These are phyloP conservation scores for Polylopha cassiicola DNA, from an alignment of 2,888 invertebrate genomes.

Conservation along the genomic window DNA sequence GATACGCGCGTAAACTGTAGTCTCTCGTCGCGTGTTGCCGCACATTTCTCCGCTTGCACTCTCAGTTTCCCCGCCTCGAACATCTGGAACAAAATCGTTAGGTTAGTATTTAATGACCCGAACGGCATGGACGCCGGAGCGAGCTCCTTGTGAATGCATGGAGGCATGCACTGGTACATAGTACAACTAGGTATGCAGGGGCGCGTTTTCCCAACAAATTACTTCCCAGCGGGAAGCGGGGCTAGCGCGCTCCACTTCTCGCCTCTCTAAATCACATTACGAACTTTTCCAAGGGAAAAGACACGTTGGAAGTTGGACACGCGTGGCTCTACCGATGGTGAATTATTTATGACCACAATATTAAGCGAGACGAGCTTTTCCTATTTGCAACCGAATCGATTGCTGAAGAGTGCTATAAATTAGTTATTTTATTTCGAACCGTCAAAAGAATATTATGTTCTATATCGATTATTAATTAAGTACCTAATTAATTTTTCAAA, in stretches of 20 bases:
- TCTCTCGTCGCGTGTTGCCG: slow-evolving; percentile 33
- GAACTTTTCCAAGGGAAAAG: slow-evolving; percentile 46
- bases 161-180: slow-evolving; percentile 33
- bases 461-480: too few species aligned
- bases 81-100: slow-evolving; percentile 42
- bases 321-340: slow-evolving; percentile 32
- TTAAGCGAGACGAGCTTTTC: slow-evolving; percentile 37
- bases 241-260: slow-evolving; percentile 36
- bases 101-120: slow-evolving; percentile 29
- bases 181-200: slow-evolving; percentile 42
- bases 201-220: slow-evolving; percentile 45
- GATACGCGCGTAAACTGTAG: slow-evolving; percentile 37
- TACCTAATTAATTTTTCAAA: slow-evolving; percentile 37
- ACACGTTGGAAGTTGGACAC: slow-evolving; percentile 22
- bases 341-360: slow-evolving; percentile 51
- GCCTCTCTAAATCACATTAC: slow-evolving; percentile 50
- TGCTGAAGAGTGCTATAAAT: slow-evolving; percentile 40
- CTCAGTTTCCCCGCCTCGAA: slow-evolving; percentile 26
- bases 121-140: slow-evolving; percentile 25
- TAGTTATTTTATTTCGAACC: slow-evolving; percentile 47
- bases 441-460: slow-evolving; percentile 37
- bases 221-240: slow-evolving; percentile 33
- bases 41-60: slow-evolving; percentile 43
- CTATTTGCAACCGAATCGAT: slow-evolving; percentile 47
- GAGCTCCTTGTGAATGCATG: slow-evolving; percentile 37